These are phyloP conservation scores for Microctonus brassicae DNA, from an alignment of 2,888 invertebrate genomes.

Conservation along the genomic window DNA sequence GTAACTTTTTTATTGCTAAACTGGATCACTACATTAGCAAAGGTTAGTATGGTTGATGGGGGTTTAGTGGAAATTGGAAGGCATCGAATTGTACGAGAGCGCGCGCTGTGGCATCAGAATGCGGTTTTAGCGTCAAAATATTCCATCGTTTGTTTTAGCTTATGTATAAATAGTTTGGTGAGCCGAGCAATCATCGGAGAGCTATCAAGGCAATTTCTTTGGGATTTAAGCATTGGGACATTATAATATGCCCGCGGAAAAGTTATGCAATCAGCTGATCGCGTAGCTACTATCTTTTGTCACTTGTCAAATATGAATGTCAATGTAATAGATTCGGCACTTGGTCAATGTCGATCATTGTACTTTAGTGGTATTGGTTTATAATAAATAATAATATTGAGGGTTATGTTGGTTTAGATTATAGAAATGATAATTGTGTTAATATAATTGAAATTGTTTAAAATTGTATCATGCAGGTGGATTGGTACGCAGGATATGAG, in stretches of 20 bases:
- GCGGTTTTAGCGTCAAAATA: conserved; percentile 52
- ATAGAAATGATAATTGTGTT: not conserved
- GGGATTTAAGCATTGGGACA: conserved; percentile 1
- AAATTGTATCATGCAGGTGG: conserved; percentile 61
- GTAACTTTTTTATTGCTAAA: conserved; percentile 66
- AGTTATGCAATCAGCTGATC: conserved; percentile 71
- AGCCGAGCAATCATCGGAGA: not conserved
- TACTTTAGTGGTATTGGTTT: conserved; percentile 5
- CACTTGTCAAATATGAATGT: conserved; percentile 69
- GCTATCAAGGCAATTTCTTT: conserved; percentile 18
- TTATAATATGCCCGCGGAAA: conserved; percentile 50
- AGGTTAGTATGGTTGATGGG: conserved; percentile 60
- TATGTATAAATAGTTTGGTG: conserved; percentile 22
- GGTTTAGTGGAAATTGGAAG: not conserved
- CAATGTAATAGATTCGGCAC: conserved; percentile 47
- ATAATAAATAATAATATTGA: conserved; percentile 2
- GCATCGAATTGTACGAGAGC: conserved; percentile 16
- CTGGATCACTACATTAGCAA: conserved; percentile 69
- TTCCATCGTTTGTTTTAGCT: conserved; percentile 34
- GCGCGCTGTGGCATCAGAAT: conserved; percentile 46
- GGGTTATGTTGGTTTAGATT: conserved; percentile 8
- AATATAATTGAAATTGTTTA: conserved; percentile 20
- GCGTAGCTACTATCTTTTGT: conserved; percentile 62
- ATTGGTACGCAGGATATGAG: conserved; percentile 71
- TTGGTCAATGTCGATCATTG: conserved; percentile 27